Evolutionary conservation across 1,140 invertebrate species (phyloP).

Genomic region (Drosophila athabasca): DNA sequence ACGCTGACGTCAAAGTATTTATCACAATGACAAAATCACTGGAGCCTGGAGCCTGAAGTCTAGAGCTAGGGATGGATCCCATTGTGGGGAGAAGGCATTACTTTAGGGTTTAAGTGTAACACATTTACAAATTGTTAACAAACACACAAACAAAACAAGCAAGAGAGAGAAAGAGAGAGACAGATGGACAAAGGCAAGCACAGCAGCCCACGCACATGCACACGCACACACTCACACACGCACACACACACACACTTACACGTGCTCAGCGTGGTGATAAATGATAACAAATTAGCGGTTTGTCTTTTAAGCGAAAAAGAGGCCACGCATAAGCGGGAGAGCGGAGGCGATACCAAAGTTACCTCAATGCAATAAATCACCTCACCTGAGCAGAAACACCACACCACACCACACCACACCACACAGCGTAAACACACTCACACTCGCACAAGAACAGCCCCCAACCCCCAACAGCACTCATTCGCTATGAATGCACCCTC

Average conservation of each 20-base stretch:
- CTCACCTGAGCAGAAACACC: slow-evolving; percentile 59
- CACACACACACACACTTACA: slow-evolving; percentile 4
- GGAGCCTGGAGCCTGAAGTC: not conserved
- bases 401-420: slow-evolving; percentile 23
- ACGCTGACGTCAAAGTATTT: slow-evolving; percentile 69
- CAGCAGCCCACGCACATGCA: slow-evolving; percentile 3
- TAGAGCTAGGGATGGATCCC: slow-evolving; percentile 1
- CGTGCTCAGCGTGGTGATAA: slow-evolving; percentile 64
- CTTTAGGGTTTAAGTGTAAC: slow-evolving; percentile 75
- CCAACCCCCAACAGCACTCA: no score
- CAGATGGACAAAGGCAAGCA: no score
- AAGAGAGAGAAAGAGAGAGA: no score
- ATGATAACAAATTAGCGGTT: slow-evolving; percentile 54
- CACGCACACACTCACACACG: not conserved
- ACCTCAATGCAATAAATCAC: slow-evolving; percentile 75
- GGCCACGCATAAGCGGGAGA: slow-evolving; percentile 13
- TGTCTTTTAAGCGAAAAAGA: slow-evolving; percentile 73
- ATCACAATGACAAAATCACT: slow-evolving; percentile 75
- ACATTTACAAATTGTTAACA: slow-evolving; percentile 77
- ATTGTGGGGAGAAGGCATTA: slow-evolving; percentile 47
- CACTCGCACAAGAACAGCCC: not conserved
- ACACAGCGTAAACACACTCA: slow-evolving; percentile 10
- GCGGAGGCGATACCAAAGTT: slow-evolving; percentile 63
- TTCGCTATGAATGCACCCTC: no score
- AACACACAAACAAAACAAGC: slow-evolving; percentile 32